Evolutionary conservation across 2,888 invertebrate genomes (phyloP).

Genomic region (Congeria kusceri): DNA sequence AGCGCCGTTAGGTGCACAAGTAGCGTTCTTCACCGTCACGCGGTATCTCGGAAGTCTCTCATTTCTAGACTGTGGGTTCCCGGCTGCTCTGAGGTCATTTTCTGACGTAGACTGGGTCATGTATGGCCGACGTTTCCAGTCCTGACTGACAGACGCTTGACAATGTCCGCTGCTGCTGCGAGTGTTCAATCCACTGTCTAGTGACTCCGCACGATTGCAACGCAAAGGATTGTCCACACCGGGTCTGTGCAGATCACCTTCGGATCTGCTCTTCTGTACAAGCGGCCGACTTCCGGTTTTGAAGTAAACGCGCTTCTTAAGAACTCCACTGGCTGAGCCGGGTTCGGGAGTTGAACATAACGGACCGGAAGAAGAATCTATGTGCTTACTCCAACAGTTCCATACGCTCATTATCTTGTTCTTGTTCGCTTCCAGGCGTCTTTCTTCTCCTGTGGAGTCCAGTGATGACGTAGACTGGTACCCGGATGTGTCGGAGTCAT

Average conservation of each 20-base stretch:
- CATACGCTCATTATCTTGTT: slow-evolving; percentile 58
- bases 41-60: slow-evolving; percentile 44
- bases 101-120: slow-evolving; percentile 48
- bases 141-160: slow-evolving; percentile 1
- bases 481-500: slow-evolving; percentile 49
- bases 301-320: slow-evolving; percentile 5
- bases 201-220: not conserved
- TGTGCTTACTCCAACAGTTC: slow-evolving; percentile 42
- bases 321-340: not conserved
- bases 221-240: not conserved
- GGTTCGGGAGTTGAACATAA: slow-evolving; percentile 57
- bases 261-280: slow-evolving; percentile 9
- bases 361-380: slow-evolving; percentile 25
- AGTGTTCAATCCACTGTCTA: not conserved
- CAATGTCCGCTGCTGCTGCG: not conserved
- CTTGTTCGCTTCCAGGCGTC: slow-evolving; percentile 47
- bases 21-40: slow-evolving; percentile 25
- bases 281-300: slow-evolving; percentile 31
- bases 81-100: slow-evolving; percentile 16
- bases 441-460: slow-evolving; percentile 59
- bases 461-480: slow-evolving; percentile 63
- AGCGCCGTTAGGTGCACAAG: slow-evolving; percentile 22
- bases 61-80: not conserved
- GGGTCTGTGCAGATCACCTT: not conserved
- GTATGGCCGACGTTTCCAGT: slow-evolving; percentile 50